Conservation (phyloP, 2,113 vertebrate genomes). For the Calyptommatus sinebrachiatus region DNA sequence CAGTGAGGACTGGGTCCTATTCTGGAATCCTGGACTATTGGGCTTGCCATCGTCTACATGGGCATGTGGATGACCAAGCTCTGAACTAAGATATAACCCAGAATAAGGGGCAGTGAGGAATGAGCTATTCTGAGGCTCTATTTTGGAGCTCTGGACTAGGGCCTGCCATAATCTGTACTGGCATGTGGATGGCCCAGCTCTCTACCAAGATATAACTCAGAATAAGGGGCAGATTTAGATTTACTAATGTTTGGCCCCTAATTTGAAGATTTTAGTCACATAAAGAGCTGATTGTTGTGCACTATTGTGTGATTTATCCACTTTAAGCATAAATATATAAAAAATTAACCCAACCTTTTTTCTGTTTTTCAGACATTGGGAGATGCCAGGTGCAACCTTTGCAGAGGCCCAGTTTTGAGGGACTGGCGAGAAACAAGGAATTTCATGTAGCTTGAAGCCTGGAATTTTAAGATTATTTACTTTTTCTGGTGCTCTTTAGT, state of each 20-base stretch:
- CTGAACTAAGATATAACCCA: too few species aligned
- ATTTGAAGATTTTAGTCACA: neutral
- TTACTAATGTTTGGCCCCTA: neutral
- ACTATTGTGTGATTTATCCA: neutral
- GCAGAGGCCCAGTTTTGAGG: slow-evolving; percentile 41
- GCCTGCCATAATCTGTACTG: too few species aligned
- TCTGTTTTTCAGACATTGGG: slow-evolving; percentile 44
- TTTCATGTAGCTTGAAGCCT: slow-evolving; percentile 3
- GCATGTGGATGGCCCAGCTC: too few species aligned
- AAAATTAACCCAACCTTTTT: slow-evolving; percentile 42
- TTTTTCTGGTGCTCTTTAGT: neutral
- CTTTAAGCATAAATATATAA: neutral
- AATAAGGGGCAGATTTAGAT: neutral
- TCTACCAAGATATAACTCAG: too few species aligned
- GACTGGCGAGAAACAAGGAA: slow-evolving; percentile 5
- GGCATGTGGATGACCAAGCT: too few species aligned
- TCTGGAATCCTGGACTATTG: too few species aligned
- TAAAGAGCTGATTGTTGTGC: neutral
- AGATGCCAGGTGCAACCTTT: slow-evolving; percentile 45
- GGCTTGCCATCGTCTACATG: too few species aligned
- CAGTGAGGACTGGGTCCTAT: too few species aligned
- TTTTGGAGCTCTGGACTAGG: too few species aligned
- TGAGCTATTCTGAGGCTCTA: too few species aligned
- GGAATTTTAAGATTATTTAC: slow-evolving; percentile 4
- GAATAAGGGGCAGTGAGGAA: too few species aligned